A percentile compares a stretch with the other conserved stretches of the same genome.
Evolutionary conservation across 2,888 invertebrate species (phyloP).

Genomic region (Nematopogon swammerdamellus): DNA sequence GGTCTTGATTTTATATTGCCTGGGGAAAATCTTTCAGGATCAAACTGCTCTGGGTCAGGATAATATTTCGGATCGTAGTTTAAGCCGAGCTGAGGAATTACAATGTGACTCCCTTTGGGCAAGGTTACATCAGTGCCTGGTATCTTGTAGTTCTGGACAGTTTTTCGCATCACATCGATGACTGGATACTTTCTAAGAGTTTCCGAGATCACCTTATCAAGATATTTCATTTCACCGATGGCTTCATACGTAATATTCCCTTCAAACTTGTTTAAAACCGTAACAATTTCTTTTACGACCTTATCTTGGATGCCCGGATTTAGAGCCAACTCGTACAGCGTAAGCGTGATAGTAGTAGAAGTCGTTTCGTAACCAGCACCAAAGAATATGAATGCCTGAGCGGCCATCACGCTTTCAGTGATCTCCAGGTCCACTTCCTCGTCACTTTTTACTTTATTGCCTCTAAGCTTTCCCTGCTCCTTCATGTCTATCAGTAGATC

Average conservation of each 20-base stretch:
- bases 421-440: slow-evolving; percentile 15
- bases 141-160: slow-evolving; percentile 23
- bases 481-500: neutral
- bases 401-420: slow-evolving; percentile 24
- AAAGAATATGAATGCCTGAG: slow-evolving; percentile 40
- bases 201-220: slow-evolving; percentile 23
- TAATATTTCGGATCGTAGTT: slow-evolving; percentile 37
- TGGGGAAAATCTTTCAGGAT: slow-evolving; percentile 38
- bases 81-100: slow-evolving; percentile 27
- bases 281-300: slow-evolving; percentile 18
- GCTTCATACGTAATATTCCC: slow-evolving; percentile 18
- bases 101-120: slow-evolving; percentile 23
- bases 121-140: slow-evolving; percentile 27
- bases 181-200: slow-evolving; percentile 42
- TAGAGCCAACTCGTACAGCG: slow-evolving; percentile 27
- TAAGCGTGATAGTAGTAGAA: slow-evolving; percentile 29
- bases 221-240: slow-evolving; percentile 18
- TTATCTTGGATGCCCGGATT: slow-evolving; percentile 30
- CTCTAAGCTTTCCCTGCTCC: neutral
- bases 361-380: slow-evolving; percentile 41
- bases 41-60: slow-evolving; percentile 36
- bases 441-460: slow-evolving; percentile 2
- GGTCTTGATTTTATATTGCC: slow-evolving; percentile 23
- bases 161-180: slow-evolving; percentile 28
- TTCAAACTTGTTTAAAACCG: slow-evolving; percentile 13